phyloP scores from a whole-genome alignment of 35 echinoderm and acorn worm species.

The Patiria miniata region DNA sequence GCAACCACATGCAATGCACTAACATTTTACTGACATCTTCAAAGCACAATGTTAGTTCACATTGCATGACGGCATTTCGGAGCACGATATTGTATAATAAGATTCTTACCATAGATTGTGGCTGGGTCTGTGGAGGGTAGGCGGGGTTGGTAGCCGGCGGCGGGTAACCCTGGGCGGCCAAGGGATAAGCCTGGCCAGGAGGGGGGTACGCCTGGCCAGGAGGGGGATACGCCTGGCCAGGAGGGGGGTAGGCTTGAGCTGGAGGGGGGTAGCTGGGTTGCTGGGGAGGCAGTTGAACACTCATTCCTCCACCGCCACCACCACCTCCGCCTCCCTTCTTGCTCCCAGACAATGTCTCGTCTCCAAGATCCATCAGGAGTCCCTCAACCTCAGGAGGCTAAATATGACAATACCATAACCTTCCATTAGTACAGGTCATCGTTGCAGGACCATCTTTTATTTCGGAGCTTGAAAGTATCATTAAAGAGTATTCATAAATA shows the following conservation, averaged over 20 bases:
- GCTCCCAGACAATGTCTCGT: conserved; percentile 13
- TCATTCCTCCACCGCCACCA: neutral
- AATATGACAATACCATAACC: too few relatives aligned
- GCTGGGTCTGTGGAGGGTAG: conserved; percentile 12
- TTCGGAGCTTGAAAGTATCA: too few relatives aligned
- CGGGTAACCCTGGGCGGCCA: neutral
- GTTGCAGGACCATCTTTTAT: too few relatives aligned
- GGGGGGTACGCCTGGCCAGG: conserved; percentile 56
- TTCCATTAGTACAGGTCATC: too few relatives aligned
- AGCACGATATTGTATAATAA: too few relatives aligned
- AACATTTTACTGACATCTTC: too few relatives aligned
- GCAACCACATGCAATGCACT: too few relatives aligned
- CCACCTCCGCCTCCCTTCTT: neutral
- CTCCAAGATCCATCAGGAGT: conserved; percentile 36
- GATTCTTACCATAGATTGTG: conserved; percentile 1
- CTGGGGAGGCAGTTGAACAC: neutral
- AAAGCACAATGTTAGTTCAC: too few relatives aligned
- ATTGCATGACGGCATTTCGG: too few relatives aligned
- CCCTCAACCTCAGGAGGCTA: conserved; percentile 38
- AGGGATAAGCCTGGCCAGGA: conserved; percentile 35
- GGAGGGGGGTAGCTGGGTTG: neutral
- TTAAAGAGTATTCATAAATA: too few relatives aligned
- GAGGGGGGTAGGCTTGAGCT: conserved; percentile 30
- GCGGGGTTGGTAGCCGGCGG: conserved; percentile 18
- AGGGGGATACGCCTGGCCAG: conserved; percentile 14